Conservation (phyloP, 2,113 vertebrate genomes). For the Gila orcuttii region DNA sequence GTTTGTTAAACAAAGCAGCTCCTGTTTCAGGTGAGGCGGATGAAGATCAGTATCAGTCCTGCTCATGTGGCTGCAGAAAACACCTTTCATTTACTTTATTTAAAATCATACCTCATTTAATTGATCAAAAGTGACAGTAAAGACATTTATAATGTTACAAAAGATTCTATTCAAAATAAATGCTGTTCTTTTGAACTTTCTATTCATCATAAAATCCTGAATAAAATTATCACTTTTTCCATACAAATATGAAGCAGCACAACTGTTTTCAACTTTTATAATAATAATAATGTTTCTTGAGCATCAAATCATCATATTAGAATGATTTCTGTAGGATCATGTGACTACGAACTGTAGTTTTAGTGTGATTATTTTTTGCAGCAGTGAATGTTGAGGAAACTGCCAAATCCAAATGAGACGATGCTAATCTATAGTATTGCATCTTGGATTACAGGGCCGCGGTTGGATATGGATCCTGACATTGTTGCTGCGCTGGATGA, state of each 20-base stretch:
- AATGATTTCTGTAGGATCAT: background rate
- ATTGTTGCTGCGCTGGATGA: conserved; percentile 95
- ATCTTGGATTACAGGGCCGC: conserved; percentile 78
- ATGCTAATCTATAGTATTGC: background rate
- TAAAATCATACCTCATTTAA: background rate
- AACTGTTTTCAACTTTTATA: background rate
- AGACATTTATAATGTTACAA: no score
- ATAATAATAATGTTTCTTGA: background rate
- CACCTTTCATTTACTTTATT: background rate
- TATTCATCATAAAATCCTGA: background rate
- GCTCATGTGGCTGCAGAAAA: background rate
- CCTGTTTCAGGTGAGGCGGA: conserved; percentile 86
- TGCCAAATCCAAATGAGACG: background rate
- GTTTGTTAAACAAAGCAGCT: conserved; percentile 96
- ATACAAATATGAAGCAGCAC: background rate
- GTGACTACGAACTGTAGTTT: background rate
- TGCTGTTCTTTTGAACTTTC: background rate
- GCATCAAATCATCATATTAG: background rate
- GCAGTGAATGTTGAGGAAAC: background rate
- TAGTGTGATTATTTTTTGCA: no score
- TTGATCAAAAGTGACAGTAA: no score
- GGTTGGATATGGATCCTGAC: conserved; percentile 95
- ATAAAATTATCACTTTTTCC: no score
- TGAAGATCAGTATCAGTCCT: background rate
- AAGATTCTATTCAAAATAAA: no score